These are phyloP conservation scores for Rhinoderma darwinii DNA, from an alignment of 2,113 vertebrate species.

Conservation along the genomic window DNA sequence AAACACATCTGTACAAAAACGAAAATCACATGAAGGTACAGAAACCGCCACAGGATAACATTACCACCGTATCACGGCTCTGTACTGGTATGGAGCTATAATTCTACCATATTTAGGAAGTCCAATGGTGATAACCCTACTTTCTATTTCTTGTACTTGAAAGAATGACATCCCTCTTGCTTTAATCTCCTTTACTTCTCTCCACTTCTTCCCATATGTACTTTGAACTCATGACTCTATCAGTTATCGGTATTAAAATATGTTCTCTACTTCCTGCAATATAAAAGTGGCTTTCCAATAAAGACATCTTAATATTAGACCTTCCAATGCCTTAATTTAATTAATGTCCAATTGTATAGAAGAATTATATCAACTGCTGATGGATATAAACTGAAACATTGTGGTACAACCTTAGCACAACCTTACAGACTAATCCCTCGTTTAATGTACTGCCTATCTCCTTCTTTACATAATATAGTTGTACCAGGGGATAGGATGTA, in stretches of 20 bases:
- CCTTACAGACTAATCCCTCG: constrained; percentile 22
- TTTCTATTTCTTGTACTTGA: too few species aligned
- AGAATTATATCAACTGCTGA: constrained; percentile 26
- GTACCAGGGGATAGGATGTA: constrained; percentile 71
- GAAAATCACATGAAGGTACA: not conserved
- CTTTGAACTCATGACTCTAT: not conserved
- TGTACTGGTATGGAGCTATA: too few species aligned
- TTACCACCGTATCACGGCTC: not conserved
- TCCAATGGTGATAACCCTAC: not conserved
- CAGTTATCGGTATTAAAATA: not conserved
- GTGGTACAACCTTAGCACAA: constrained; percentile 34
- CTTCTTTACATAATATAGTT: constrained; percentile 59
- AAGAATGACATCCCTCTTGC: too few species aligned
- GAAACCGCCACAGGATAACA: not conserved
- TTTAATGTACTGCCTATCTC: constrained; percentile 43
- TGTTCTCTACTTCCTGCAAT: constrained; percentile 9
- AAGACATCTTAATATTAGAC: constrained; percentile 13
- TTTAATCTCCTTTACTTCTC: not conserved
- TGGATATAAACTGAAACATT: constrained; percentile 2
- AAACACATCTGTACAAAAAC: not conserved
- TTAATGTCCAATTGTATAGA: constrained; percentile 23
- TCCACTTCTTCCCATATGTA: not conserved
- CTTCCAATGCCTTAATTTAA: constrained; percentile 5
- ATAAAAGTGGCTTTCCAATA: not conserved
- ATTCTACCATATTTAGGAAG: too few species aligned